Percentiles rank a stretch among this genome's conserved stretches.
Evolutionary conservation across 2,797 vertebrate genomes (phyloP).

Genomic region (Synaphobranchus kaupii): DNA sequence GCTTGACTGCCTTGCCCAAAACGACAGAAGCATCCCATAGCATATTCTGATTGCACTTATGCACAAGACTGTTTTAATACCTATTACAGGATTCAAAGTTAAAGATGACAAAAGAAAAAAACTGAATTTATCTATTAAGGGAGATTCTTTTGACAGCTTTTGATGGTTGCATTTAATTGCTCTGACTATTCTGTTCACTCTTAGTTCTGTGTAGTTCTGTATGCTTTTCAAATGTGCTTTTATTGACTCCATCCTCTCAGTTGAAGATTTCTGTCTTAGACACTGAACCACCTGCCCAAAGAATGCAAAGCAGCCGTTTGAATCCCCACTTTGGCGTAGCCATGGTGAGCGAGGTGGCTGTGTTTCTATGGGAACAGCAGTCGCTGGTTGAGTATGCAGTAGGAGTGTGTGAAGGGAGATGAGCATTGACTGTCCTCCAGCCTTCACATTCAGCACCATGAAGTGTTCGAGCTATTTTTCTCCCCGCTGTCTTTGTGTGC

Average conservation of each 20-base stretch:
- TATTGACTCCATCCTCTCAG: not conserved
- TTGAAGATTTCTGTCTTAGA: not conserved
- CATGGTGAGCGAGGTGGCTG: constrained; percentile 11
- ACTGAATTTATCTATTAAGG: not conserved
- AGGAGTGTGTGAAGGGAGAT: constrained; percentile 19
- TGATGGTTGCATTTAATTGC: not conserved
- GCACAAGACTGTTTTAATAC: not conserved
- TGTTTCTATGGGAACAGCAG: constrained; percentile 21
- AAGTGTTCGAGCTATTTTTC: not conserved
- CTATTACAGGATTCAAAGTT: not conserved
- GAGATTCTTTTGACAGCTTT: not conserved
- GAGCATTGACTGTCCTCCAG: constrained; percentile 7
- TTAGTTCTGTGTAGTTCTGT: not conserved
- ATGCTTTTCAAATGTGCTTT: not conserved
- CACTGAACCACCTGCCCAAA: not conserved
- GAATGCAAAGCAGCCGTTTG: not conserved
- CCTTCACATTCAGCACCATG: not conserved
- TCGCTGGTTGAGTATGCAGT: not conserved
- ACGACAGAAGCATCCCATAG: not conserved
- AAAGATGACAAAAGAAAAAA: not conserved
- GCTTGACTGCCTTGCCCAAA: too few relatives aligned
- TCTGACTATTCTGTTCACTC: not conserved
- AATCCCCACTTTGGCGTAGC: not conserved
- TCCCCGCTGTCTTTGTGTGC: not conserved
- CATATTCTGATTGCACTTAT: not conserved